phyloP scores from a whole-genome alignment of 2,113 vertebrate genomes.

The Erythrolamprus reginae region DNA sequence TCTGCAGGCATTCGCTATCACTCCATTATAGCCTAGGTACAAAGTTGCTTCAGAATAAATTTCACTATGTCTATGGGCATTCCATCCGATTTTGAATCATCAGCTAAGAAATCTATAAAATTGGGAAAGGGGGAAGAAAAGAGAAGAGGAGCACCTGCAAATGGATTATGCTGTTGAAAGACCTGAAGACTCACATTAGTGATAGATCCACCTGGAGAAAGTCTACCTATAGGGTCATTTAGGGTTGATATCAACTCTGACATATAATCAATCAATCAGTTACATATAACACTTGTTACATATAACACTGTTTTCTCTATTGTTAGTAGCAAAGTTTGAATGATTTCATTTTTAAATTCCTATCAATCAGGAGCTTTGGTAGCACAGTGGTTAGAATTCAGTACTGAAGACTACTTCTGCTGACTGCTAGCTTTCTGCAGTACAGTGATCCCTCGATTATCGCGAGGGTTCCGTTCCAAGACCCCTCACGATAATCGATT shows the following conservation, averaged over 20 bases:
- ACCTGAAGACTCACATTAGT: neutral
- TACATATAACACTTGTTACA: neutral
- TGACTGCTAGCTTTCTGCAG: too few relatives aligned
- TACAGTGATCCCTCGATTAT: too few relatives aligned
- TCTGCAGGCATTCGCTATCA: neutral
- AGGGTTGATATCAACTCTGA: neutral
- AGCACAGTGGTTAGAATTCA: too few relatives aligned
- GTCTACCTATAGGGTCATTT: neutral
- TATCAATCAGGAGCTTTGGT: too few relatives aligned
- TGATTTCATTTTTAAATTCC: neutral
- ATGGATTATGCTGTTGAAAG: neutral
- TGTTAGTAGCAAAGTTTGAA: neutral
- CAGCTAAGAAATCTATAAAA: neutral
- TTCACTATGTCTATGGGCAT: neutral
- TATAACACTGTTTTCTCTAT: neutral
- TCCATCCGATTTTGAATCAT: neutral
- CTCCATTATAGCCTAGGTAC: neutral
- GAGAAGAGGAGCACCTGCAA: neutral
- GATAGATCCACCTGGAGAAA: neutral
- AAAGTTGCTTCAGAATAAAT: neutral
- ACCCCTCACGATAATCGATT: too few relatives aligned
- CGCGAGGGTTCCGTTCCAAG: too few relatives aligned
- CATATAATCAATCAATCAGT: neutral
- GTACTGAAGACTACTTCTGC: too few relatives aligned
- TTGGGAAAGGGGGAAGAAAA: neutral